phyloP scores from a whole-genome alignment of 30 jellyfish, hydroid and myxozoan species.

The Aurelia sp. region DNA sequence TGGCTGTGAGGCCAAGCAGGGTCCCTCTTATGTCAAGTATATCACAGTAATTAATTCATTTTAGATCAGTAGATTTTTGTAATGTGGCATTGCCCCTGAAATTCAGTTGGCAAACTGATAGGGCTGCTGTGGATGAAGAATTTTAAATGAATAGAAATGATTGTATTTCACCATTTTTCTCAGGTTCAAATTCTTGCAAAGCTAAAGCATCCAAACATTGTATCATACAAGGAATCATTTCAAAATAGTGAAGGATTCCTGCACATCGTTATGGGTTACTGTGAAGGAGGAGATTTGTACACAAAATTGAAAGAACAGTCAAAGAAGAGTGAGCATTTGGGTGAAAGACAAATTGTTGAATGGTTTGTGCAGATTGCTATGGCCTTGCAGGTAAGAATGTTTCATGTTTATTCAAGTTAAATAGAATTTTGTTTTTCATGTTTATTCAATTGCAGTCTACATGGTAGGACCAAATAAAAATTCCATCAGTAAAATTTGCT shows the following conservation, averaged over 20 bases:
- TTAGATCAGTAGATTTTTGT: no score
- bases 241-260: conserved; percentile 84
- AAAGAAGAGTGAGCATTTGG: conserved; percentile 68
- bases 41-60: no score
- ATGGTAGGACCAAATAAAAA: not conserved
- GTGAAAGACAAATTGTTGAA: conserved; percentile 92
- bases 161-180: not conserved
- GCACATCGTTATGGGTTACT: conserved; percentile 96
- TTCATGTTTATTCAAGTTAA: not conserved
- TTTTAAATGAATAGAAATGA: no score
- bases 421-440: not conserved
- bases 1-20: no score
- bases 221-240: conserved; percentile 96
- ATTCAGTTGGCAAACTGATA: no score
- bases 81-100: no score
- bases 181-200: conserved; percentile 94
- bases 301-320: conserved; percentile 90
- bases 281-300: conserved; percentile 99
- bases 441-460: not conserved
- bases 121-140: no score
- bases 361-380: conserved; percentile 99
- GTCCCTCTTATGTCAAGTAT: no score
- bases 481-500: no score
- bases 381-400: conserved; percentile 91
- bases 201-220: conserved; percentile 96